These are phyloP conservation scores for Patella vulgata DNA, from an alignment of 1,140 invertebrate genomes.

Conservation along the genomic window DNA sequence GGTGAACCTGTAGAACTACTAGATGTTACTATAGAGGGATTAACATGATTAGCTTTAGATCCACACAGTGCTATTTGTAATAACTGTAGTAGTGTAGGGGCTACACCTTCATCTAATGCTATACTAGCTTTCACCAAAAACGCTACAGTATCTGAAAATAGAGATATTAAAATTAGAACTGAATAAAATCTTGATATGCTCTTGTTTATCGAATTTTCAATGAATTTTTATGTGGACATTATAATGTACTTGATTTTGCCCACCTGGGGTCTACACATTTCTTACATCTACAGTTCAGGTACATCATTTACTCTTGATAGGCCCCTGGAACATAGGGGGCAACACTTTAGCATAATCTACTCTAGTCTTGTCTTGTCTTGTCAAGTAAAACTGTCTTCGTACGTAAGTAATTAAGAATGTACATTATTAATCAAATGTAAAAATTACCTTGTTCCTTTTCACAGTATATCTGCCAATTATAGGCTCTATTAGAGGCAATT, in stretches of 20 bases:
- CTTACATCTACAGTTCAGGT: too few relatives aligned
- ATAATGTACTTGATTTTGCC: too few relatives aligned
- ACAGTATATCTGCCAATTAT: slow-evolving; percentile 96
- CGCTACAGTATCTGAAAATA: slow-evolving; percentile 72
- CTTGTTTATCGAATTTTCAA: not conserved
- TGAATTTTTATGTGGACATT: not conserved
- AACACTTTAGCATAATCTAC: too few relatives aligned
- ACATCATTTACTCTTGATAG: too few relatives aligned
- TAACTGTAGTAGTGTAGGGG: slow-evolving; percentile 88
- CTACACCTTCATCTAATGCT: slow-evolving; percentile 91
- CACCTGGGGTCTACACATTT: too few relatives aligned
- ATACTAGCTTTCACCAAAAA: slow-evolving; percentile 84
- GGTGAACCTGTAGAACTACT: slow-evolving; percentile 47
- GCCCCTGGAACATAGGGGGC: too few relatives aligned
- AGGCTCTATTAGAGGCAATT: slow-evolving; percentile 87
- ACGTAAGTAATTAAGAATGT: too few relatives aligned
- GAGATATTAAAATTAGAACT: slow-evolving; percentile 13
- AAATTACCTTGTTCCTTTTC: slow-evolving; percentile 71
- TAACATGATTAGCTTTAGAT: slow-evolving; percentile 49
- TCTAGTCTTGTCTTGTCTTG: too few relatives aligned
- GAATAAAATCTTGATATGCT: not conserved
- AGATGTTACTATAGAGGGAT: slow-evolving; percentile 23
- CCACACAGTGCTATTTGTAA: slow-evolving; percentile 86
- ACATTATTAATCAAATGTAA: too few relatives aligned
- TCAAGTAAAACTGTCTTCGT: too few relatives aligned